Conservation (phyloP, 2,888 invertebrate genomes). For the Agonum fuliginosum region DNA sequence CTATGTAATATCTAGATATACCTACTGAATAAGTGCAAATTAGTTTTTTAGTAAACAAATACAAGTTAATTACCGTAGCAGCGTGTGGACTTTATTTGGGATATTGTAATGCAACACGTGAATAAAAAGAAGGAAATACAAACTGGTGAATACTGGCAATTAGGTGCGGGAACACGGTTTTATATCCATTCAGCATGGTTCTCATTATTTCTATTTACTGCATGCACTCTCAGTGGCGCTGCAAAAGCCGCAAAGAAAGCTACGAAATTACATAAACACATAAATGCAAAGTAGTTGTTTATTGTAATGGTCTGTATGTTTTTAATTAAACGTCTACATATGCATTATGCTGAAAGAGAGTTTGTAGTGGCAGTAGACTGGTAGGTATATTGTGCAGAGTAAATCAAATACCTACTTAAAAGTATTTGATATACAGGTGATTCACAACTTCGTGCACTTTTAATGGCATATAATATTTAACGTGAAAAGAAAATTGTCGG, state of each 20-base stretch:
- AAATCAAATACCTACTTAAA: no score
- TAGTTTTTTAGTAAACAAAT: slow-evolving; percentile 2
- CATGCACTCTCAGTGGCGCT: not conserved
- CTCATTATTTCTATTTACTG: slow-evolving; percentile 27
- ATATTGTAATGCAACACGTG: slow-evolving; percentile 29
- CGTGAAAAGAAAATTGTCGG: no score
- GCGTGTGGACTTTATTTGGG: slow-evolving; percentile 12
- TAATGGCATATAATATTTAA: no score
- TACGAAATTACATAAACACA: slow-evolving; percentile 25
- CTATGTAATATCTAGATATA: not conserved
- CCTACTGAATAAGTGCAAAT: no score
- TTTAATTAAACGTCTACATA: slow-evolving; percentile 14
- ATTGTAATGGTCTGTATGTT: slow-evolving; percentile 16
- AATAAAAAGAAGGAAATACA: slow-evolving; percentile 12
- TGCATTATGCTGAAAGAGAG: not conserved
- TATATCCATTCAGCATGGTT: slow-evolving; percentile 17
- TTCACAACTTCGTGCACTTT: no score
- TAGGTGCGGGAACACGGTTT: slow-evolving; percentile 24
- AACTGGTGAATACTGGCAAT: slow-evolving; percentile 36
- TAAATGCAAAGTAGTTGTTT: slow-evolving; percentile 23
- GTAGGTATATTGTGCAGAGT: no score
- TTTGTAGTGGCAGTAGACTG: no score
- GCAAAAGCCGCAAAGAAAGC: slow-evolving; percentile 20
- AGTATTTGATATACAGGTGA: no score
- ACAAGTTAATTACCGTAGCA: slow-evolving; percentile 12